These are phyloP conservation scores for Corythaeola cristata DNA, from an alignment of 2,113 vertebrate species.

Conservation along the genomic window DNA sequence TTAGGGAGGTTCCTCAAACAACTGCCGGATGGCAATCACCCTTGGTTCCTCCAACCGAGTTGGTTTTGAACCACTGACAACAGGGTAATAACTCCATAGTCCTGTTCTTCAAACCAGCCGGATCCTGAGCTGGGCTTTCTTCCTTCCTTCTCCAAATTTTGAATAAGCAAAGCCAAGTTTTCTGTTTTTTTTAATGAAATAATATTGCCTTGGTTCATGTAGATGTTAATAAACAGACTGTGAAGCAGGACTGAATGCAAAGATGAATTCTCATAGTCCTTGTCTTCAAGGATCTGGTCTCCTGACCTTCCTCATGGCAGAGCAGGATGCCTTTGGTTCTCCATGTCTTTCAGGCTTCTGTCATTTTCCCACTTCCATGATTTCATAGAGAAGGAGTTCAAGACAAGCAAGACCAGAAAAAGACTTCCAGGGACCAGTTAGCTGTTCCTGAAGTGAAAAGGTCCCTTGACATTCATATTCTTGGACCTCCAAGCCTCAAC, in stretches of 20 bases:
- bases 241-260: background rate
- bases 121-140: slow-evolving; percentile 15
- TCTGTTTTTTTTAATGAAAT: background rate
- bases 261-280: slow-evolving; percentile 50
- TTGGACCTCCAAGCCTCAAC: background rate
- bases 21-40: slow-evolving; percentile 33
- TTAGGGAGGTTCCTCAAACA: slow-evolving; percentile 17
- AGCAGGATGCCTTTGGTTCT: background rate
- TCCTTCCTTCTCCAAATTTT: slow-evolving; percentile 66
- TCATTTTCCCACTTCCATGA: background rate
- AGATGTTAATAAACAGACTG: slow-evolving; percentile 40
- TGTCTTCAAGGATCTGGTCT: background rate
- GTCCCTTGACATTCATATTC: background rate
- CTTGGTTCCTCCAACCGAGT: background rate
- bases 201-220: slow-evolving; percentile 54
- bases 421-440: background rate
- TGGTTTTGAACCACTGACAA: slow-evolving; percentile 12
- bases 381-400: background rate
- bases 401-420: background rate
- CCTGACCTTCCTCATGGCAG: background rate
- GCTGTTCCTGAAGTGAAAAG: background rate
- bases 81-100: slow-evolving; percentile 25
- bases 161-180: slow-evolving; percentile 54
- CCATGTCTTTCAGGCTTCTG: background rate
- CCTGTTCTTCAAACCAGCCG: slow-evolving; percentile 31